These are phyloP conservation scores for Osmerus mordax DNA, from an alignment of 2,113 vertebrate genomes.

Conservation along the genomic window DNA sequence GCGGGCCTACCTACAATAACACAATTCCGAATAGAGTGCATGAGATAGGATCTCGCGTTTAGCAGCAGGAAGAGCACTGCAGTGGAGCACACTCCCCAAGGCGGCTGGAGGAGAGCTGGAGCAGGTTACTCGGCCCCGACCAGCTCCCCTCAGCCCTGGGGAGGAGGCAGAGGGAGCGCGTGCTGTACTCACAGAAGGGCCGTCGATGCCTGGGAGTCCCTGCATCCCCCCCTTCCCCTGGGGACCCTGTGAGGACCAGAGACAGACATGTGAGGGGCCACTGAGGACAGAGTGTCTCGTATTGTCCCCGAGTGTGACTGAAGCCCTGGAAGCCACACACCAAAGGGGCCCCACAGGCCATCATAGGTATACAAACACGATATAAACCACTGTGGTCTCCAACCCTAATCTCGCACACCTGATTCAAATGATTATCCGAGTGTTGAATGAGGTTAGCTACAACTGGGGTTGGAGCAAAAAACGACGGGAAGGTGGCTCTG, in stretches of 20 bases:
- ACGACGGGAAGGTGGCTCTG: too few relatives aligned
- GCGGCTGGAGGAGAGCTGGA: constrained; percentile 10
- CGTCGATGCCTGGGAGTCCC: constrained; percentile 82
- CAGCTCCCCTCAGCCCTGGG: not conserved
- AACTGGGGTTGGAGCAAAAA: too few relatives aligned
- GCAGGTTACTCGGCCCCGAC: not conserved
- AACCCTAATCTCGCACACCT: too few relatives aligned
- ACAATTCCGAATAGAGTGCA: too few relatives aligned
- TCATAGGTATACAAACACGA: too few relatives aligned
- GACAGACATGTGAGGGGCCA: constrained; percentile 13
- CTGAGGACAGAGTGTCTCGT: not conserved
- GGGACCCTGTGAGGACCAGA: constrained; percentile 74
- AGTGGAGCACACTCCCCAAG: constrained; percentile 19
- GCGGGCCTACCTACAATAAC: too few relatives aligned
- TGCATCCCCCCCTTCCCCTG: constrained; percentile 80
- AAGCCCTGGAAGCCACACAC: not conserved
- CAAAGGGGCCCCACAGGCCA: not conserved
- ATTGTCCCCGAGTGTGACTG: not conserved
- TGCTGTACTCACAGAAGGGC: constrained; percentile 78
- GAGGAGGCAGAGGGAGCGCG: not conserved
- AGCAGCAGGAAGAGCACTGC: constrained; percentile 19
- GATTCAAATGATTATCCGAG: too few relatives aligned
- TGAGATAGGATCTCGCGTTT: too few relatives aligned
- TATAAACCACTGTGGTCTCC: too few relatives aligned
- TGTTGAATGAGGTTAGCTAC: too few relatives aligned